A percentile compares a stretch with the other conserved stretches of the same genome.
Conservation (phyloP, 1,140 invertebrate species). For the Batillaria attramentaria region DNA sequence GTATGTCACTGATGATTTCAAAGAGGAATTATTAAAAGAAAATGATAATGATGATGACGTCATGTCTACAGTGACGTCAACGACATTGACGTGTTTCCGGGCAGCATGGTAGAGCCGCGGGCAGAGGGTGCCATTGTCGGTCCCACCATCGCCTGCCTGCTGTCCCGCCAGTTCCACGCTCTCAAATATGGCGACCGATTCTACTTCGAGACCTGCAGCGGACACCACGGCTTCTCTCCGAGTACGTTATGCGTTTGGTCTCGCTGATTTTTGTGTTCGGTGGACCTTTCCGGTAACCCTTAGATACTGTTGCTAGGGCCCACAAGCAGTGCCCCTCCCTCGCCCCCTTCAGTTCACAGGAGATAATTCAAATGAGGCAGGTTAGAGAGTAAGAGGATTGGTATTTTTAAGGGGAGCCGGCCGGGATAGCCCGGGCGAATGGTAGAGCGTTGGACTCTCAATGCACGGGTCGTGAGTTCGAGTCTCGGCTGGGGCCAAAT, state of each 20-base stretch:
- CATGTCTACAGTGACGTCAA: slow-evolving; percentile 78
- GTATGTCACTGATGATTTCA: neutral
- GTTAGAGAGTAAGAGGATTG: neutral
- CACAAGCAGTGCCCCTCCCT: neutral
- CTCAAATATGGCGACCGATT: slow-evolving; percentile 93
- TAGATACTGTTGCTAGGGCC: no score
- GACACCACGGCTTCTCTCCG: slow-evolving; percentile 25
- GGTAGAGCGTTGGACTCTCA: no score
- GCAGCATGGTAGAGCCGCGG: slow-evolving; percentile 89
- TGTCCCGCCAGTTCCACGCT: slow-evolving; percentile 94
- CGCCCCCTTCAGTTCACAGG: neutral
- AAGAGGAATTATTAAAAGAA: neutral
- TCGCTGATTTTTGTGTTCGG: neutral
- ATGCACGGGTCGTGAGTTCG: no score
- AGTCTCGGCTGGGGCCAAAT: no score
- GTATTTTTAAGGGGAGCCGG: no score
- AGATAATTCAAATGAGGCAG: neutral
- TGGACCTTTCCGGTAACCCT: no score
- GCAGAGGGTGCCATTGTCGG: slow-evolving; percentile 91
- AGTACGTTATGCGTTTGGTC: slow-evolving; percentile 29
- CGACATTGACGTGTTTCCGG: slow-evolving; percentile 88
- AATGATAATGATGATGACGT: no score
- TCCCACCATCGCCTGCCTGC: slow-evolving; percentile 95
- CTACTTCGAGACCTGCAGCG: slow-evolving; percentile 88
- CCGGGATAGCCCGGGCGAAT: no score